These are phyloP conservation scores for Oncorhynchus keta DNA, from an alignment of 2,113 vertebrate species.

Conservation along the genomic window DNA sequence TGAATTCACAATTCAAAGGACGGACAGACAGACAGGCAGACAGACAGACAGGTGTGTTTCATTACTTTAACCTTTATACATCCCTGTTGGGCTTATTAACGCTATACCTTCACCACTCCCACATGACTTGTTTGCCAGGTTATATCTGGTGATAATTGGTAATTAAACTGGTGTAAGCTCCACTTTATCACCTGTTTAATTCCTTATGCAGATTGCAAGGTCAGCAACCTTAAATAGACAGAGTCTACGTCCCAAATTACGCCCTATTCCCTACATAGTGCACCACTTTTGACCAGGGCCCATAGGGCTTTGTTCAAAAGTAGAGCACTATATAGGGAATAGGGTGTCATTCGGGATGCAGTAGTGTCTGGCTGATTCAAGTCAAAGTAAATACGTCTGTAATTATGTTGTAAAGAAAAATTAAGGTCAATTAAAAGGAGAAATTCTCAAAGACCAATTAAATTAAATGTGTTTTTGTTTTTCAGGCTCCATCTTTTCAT, in stretches of 20 bases:
- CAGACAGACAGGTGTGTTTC: conserved; percentile 37
- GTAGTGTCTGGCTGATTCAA: conserved; percentile 41
- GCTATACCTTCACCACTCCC: conserved; percentile 42
- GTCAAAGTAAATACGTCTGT: conserved; percentile 41
- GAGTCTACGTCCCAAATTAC: no score
- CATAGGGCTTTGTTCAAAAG: no score
- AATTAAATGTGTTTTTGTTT: conserved; percentile 59
- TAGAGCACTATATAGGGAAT: no score
- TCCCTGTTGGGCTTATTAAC: conserved; percentile 70
- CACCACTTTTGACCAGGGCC: no score
- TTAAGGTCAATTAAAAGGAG: conserved; percentile 54
- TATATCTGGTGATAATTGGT: conserved; percentile 55
- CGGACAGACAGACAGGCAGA: background rate
- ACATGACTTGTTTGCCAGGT: conserved; percentile 59
- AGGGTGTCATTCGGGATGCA: no score
- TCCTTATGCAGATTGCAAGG: conserved; percentile 63
- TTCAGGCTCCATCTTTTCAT: background rate
- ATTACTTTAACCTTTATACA: conserved; percentile 60
- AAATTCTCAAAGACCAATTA: conserved; percentile 55
- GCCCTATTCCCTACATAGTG: no score
- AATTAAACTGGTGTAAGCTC: conserved; percentile 59
- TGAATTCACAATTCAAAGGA: background rate
- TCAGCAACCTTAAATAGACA: conserved; percentile 58
- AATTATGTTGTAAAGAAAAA: conserved; percentile 57
- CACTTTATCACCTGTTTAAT: conserved; percentile 67